Base-by-base conservation (phyloP, 2,888 invertebrate species). In the Xestia sexstrigata region DNA sequence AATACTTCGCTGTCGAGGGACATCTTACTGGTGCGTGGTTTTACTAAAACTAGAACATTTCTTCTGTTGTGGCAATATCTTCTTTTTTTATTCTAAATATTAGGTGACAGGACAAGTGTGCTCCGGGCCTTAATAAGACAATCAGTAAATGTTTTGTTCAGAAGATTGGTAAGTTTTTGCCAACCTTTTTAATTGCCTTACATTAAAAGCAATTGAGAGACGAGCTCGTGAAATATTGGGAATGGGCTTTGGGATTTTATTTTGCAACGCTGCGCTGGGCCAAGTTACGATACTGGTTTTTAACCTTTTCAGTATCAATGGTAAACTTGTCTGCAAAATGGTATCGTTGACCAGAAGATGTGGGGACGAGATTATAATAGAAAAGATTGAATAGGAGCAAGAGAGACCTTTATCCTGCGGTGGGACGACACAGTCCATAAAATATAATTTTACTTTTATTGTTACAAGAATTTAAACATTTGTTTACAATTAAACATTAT, bases 1-100 rank as follows among this genome's bases (percentile, higher is more conserved):
- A 99, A 93, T 97, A 97, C 86, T 99, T 99, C 93, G 98, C 98
- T 75, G 98, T 99, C 78, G 99, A 99, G 95, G 99, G 99, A 86
- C 98, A 99, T 93, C 98, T 98, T 85, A 97, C 97, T 87, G 97
- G 99, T 99, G 93, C 97, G 97, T 47, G 23, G 7, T 39, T 26
- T 13, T 63, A 7, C 58, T 26, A 26, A 26, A 58, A n/a, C n/a
- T n/a, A n/a, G n/a, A 26, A 15, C 26, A 1, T 55, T 55, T 58
- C 13, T 58, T 26, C 15, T 26, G 26, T 6, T 26, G 26, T 26
- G 58, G 26, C 15, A 26, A 26, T 58, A 15, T 42, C 9, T 42
- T 7, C 1, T 47, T 49, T 58, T n/a, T 58, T 15, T 26, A 26
- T 26, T 58, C 26, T 30, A 26, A 15, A 26, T 26, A 58, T 58